phyloP scores from a whole-genome alignment of 1,140 invertebrate genomes.

The Formica selysi region DNA sequence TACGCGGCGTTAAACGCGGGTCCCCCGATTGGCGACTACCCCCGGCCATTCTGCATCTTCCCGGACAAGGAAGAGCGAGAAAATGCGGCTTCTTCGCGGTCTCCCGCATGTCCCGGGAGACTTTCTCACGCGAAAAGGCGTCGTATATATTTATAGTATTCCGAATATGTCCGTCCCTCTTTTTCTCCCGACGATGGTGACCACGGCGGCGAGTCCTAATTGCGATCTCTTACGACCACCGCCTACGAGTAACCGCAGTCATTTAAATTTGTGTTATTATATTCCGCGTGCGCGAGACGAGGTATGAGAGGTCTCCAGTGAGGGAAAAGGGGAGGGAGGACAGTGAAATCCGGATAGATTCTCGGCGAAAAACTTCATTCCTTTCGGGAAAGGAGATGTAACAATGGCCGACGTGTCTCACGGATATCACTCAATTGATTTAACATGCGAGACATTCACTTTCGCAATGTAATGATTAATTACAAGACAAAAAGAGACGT shows the following conservation, averaged over 20 bases:
- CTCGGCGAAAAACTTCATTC: conserved; percentile 17
- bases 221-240: conserved; percentile 77
- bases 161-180: conserved; percentile 68
- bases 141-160: conserved; percentile 56
- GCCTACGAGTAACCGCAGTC: conserved; percentile 77
- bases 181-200: not conserved
- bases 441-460: not conserved
- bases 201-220: conserved; percentile 72
- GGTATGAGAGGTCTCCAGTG: conserved; percentile 26
- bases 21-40: not conserved
- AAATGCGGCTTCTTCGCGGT: conserved; percentile 52
- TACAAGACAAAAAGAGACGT: not conserved
- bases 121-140: conserved; percentile 79
- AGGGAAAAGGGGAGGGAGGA: conserved; percentile 53
- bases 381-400: too few species aligned
- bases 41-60: conserved; percentile 57
- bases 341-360: conserved; percentile 18
- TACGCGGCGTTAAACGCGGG: conserved; percentile 32
- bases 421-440: conserved; percentile 35
- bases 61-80: conserved; percentile 76
- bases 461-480: not conserved
- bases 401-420: conserved; percentile 11
- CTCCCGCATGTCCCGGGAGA: conserved; percentile 52
- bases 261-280: conserved; percentile 81
- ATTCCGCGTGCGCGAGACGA: conserved; percentile 58